Conservation (phyloP, 2,888 invertebrate genomes). For the Tetanocera ferruginea region DNA sequence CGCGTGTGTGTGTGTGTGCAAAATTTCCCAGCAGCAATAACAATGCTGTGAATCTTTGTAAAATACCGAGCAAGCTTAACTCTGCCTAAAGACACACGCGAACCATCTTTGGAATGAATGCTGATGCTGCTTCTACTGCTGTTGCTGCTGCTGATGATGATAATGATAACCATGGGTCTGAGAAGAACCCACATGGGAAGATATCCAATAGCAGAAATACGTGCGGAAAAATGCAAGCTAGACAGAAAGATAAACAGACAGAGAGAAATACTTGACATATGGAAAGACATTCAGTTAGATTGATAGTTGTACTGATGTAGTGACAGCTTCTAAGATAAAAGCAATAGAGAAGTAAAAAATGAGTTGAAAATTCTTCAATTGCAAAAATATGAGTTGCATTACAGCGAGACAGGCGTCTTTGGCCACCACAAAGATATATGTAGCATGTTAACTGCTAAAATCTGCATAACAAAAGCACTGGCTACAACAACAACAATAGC, state of each 20-base stretch:
- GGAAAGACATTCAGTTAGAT: constrained; percentile 1
- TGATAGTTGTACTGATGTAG: not conserved
- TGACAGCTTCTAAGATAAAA: not conserved
- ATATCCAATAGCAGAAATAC: not conserved
- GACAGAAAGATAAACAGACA: not conserved
- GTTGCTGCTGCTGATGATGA: not conserved
- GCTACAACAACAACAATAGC: not conserved
- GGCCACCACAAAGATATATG: not conserved
- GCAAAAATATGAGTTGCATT: not conserved
- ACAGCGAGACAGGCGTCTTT: not conserved
- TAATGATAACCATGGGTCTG: not conserved
- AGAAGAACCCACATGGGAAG: not conserved
- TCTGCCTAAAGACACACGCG: constrained; percentile 5
- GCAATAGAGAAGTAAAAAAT: not conserved
- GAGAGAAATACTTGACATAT: not conserved
- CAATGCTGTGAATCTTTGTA: constrained; percentile 12
- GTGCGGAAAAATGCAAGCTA: not conserved
- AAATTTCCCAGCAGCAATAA: not conserved
- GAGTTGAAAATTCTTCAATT: constrained; percentile 4
- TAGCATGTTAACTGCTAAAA: not conserved
- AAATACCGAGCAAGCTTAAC: constrained; percentile 19
- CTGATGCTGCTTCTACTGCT: not conserved
- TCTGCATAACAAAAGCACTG: constrained; percentile 11
- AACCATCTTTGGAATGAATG: not conserved
- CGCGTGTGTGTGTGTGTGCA: not conserved